Base-by-base conservation (phyloP, 2,797 vertebrate species). In the Rhincodon typus region DNA sequence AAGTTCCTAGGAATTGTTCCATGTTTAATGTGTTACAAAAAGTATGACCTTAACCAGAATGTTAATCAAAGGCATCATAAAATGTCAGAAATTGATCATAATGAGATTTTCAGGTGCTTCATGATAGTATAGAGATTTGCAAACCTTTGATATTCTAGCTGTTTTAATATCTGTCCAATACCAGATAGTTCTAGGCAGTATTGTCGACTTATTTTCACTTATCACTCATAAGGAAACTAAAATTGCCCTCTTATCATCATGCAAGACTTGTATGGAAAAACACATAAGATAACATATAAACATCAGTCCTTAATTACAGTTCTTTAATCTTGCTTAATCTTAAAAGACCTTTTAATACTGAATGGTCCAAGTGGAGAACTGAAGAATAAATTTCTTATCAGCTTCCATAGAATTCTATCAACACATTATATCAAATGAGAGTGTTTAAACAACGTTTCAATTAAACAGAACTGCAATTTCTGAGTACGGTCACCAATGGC, bases 261-360 rank as follows among this genome's bases (percentile, higher is more conserved):
- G 87, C 30, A 90, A 90, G n/a, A 62, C 27, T 6, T 62, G 13
- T 19, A 62, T 90, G 87, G 50, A 57, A 90, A 90, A 90, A 90
- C 27, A 90, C 53, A 88, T 13, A 62, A 62, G 53, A 90, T 90
- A 90, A 62, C 30, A 62, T 88, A 15, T 1, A 90, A 30, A 62
- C 15, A 34, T 57, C 30, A 90, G 84, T 0, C 4, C 25, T 34
- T 34, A 57, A 62, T 62, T 90, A 57, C 6, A 27, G 50, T 62
- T 62, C 27, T 62, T 62, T 90, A 90, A 62, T 90, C 87, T 90
- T 90, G 53, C 53, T 57, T 90, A 53, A 62, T 53, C 87, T 90
- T 90, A 27, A 90, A 34, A 5, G 87, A 13, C 13, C 30, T 62
- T 62, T 90, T 90, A 27, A 90, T 62, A 19, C 62, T 62, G 62